These are phyloP conservation scores for Meleagris gallopavo DNA, from an alignment of 2,113 vertebrate genomes.

Conservation along the genomic window DNA sequence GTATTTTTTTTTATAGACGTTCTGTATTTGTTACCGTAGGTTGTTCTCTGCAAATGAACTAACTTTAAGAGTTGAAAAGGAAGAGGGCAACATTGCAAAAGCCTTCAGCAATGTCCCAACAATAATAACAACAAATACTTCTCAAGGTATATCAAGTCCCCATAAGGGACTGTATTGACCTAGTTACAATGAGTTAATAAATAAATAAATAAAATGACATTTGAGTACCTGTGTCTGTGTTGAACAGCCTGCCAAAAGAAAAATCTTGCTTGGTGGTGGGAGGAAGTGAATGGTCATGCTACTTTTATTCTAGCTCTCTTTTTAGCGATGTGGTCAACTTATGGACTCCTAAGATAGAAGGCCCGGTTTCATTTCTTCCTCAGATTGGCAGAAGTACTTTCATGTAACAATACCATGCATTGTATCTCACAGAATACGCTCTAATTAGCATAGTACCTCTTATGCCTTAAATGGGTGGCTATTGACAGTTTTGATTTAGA, in stretches of 20 bases:
- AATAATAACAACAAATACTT: no score
- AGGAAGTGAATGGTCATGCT: accelerated
- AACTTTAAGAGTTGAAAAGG: neutral
- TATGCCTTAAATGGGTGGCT: neutral
- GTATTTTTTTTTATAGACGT: neutral
- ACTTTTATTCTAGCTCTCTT: neutral
- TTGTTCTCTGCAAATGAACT: neutral
- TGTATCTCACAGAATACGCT: neutral
- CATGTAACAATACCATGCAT: neutral
- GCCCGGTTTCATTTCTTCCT: neutral
- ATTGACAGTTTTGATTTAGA: neutral
- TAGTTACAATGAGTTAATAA: neutral
- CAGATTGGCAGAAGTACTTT: neutral
- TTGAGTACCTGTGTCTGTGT: neutral
- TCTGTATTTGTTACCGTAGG: neutral
- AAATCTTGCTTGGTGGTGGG: neutral
- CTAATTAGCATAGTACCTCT: accelerated
- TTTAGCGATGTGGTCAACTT: neutral
- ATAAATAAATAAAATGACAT: neutral
- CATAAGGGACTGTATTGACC: neutral
- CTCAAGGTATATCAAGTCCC: neutral
- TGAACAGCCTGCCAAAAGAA: neutral
- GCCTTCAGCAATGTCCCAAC: neutral
- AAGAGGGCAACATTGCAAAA: neutral
- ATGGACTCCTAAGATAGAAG: neutral